A percentile compares a stretch with the other conserved stretches of the same genome.
phyloP scores from a whole-genome alignment of 1,140 invertebrate species.

The Hycleus cichorii region DNA sequence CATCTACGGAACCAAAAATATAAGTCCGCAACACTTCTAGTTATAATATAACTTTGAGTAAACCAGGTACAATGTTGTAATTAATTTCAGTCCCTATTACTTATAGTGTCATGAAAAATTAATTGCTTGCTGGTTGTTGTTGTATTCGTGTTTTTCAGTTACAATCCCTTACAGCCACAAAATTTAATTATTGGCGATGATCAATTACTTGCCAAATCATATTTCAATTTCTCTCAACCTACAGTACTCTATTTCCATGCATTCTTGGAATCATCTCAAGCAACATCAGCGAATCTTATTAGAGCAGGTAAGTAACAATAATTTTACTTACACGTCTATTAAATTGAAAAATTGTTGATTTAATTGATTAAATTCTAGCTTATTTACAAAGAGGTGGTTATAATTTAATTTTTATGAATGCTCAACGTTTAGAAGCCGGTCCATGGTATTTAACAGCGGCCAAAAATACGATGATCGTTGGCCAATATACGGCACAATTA shows the following conservation, averaged over 20 bases:
- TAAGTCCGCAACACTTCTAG: too few relatives aligned
- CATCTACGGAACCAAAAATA: too few relatives aligned
- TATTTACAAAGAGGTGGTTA: slow-evolving; percentile 45
- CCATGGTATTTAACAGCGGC: slow-evolving; percentile 50
- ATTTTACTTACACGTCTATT: not conserved
- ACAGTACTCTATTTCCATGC: slow-evolving; percentile 50
- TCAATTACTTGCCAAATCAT: slow-evolving; percentile 43
- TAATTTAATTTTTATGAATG: slow-evolving; percentile 48
- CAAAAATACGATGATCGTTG: slow-evolving; percentile 48
- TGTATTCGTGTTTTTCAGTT: slow-evolving; percentile 33
- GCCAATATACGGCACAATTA: slow-evolving; percentile 44
- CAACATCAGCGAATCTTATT: slow-evolving; percentile 42
- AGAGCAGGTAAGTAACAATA: slow-evolving; percentile 42
- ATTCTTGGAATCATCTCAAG: slow-evolving; percentile 47
- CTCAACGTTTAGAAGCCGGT: slow-evolving; percentile 45
- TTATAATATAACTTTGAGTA: too few relatives aligned
- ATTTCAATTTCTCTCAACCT: slow-evolving; percentile 47
- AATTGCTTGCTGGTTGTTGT: not conserved
- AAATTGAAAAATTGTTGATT: not conserved
- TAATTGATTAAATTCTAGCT: slow-evolving; percentile 33
- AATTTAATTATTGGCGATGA: slow-evolving; percentile 44
- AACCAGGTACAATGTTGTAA: too few relatives aligned
- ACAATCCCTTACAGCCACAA: slow-evolving; percentile 46
- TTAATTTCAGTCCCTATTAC: too few relatives aligned
- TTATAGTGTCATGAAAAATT: not conserved